phyloP scores from a whole-genome alignment of 2,888 invertebrate genomes.

The Ectemnius lituratus region DNA sequence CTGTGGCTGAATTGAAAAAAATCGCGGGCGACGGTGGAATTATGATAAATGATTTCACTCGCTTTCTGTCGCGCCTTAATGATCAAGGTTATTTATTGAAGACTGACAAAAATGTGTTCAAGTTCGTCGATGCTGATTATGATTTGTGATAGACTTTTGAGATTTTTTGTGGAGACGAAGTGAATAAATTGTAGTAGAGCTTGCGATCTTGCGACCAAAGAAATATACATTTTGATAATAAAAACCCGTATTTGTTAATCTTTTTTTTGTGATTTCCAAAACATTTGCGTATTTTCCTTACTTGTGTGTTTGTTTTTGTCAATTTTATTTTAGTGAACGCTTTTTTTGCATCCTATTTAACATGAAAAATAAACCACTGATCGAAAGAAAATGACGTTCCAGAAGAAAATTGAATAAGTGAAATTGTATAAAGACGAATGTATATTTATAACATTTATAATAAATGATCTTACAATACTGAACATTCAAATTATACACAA shows the following conservation, averaged over 20 bases:
- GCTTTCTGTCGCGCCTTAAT: slow-evolving; percentile 88
- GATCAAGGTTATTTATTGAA: slow-evolving; percentile 91
- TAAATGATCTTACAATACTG: too few species aligned
- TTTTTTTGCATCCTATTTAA: too few species aligned
- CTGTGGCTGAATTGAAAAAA: slow-evolving; percentile 86
- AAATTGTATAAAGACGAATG: too few species aligned
- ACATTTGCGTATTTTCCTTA: too few species aligned
- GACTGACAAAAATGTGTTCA: slow-evolving; percentile 87
- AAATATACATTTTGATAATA: neutral
- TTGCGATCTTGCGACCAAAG: neutral
- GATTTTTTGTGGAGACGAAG: neutral
- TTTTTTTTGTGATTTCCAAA: too few species aligned
- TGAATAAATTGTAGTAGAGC: neutral
- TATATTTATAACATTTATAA: too few species aligned
- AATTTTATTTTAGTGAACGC: too few species aligned
- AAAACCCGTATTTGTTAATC: neutral
- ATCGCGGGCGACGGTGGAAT: slow-evolving; percentile 85
- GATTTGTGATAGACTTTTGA: slow-evolving; percentile 73
- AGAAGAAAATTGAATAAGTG: too few species aligned
- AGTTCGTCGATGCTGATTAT: slow-evolving; percentile 75
- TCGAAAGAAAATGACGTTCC: too few species aligned
- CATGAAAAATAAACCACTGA: too few species aligned
- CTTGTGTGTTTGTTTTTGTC: too few species aligned
- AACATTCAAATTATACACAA: too few species aligned
- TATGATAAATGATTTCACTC: slow-evolving; percentile 82